phyloP scores from a whole-genome alignment of 2,113 vertebrate species.

The Clinocottus analis region DNA sequence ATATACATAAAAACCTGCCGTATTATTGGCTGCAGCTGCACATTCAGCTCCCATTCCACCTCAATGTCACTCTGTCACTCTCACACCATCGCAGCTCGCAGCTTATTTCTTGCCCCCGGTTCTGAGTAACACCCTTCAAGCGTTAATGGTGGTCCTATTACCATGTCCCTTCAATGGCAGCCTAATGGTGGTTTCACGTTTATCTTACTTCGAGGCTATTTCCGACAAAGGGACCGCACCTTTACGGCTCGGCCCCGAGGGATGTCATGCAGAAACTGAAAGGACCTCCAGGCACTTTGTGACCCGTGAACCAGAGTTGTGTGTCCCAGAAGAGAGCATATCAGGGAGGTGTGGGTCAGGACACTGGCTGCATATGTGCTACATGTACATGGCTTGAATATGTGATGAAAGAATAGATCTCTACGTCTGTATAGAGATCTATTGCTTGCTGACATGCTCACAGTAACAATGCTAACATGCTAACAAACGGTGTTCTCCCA shows the following conservation, averaged over 20 bases:
- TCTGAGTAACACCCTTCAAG: slow-evolving; percentile 29
- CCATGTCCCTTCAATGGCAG: neutral
- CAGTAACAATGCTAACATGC: too few species aligned
- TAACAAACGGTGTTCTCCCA: neutral
- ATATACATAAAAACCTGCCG: neutral
- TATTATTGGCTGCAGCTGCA: neutral
- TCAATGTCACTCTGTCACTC: neutral
- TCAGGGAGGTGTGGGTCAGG: neutral
- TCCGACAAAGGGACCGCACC: slow-evolving; percentile 5
- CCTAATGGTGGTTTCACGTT: slow-evolving; percentile 33
- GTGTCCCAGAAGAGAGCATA: slow-evolving; percentile 1
- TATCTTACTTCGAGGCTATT: slow-evolving; percentile 10
- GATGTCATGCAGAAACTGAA: neutral
- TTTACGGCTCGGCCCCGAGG: slow-evolving; percentile 4
- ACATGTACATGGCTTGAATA: neutral
- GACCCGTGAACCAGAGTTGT: slow-evolving; percentile 20
- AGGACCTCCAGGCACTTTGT: slow-evolving; percentile 36
- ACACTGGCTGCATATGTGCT: neutral
- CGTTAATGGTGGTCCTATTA: slow-evolving; percentile 16
- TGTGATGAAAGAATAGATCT: neutral
- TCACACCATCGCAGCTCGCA: slow-evolving; percentile 14
- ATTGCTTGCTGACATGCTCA: too few species aligned
- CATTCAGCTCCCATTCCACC: neutral
- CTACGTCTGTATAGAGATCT: neutral
- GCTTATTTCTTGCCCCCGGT: slow-evolving; percentile 32